phyloP scores from a whole-genome alignment of 2,113 vertebrate genomes.

The Regulus satrapa region DNA sequence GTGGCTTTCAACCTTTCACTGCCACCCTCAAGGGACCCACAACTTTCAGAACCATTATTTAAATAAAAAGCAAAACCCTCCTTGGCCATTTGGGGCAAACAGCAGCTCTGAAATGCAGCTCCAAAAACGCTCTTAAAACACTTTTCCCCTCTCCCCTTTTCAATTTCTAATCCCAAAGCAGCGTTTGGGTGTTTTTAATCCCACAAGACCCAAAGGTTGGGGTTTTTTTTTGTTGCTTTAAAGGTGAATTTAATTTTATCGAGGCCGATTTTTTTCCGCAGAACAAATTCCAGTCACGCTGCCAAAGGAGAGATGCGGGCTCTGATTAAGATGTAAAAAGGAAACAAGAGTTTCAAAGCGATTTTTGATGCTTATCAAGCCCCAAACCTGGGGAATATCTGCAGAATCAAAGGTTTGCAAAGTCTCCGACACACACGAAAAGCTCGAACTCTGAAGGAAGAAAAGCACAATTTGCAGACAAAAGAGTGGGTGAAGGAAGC shows the following conservation, averaged over 20 bases:
- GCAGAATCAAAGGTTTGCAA: neutral
- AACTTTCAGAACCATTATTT: neutral
- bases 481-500: neutral
- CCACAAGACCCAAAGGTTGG: neutral
- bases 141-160: fast-evolving
- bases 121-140: neutral
- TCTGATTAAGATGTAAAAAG: neutral
- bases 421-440: neutral
- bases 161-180: neutral
- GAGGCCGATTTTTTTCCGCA: neutral
- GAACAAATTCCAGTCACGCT: neutral
- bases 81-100: neutral
- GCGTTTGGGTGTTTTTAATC: neutral
- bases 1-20: neutral
- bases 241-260: neutral
- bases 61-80: neutral
- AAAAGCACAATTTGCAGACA: neutral
- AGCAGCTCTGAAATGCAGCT: neutral
- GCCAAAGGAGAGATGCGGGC: neutral
- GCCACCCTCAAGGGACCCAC: neutral
- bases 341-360: neutral
- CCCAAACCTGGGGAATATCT: neutral
- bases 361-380: neutral
- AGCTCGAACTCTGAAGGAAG: neutral
- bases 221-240: neutral